phyloP scores from a whole-genome alignment of 2,113 vertebrate genomes.

The Cheirogaleus medius region DNA sequence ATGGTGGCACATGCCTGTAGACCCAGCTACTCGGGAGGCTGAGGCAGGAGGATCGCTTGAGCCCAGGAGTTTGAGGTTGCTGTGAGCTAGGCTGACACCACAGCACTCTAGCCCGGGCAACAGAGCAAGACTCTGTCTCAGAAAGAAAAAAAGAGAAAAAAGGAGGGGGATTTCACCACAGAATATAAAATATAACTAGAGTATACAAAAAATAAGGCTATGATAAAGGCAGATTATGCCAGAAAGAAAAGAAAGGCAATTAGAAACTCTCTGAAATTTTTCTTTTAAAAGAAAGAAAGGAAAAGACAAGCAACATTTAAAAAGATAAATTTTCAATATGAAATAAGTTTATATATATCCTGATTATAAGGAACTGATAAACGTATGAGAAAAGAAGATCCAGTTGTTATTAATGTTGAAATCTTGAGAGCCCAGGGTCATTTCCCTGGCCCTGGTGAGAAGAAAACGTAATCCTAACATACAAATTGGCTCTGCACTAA shows the following conservation, averaged over 20 bases:
- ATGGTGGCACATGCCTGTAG: too few species aligned
- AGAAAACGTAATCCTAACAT: conserved; percentile 52
- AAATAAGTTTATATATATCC: neutral
- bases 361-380: neutral
- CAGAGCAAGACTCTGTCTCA: too few species aligned
- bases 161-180: neutral
- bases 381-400: conserved; percentile 6
- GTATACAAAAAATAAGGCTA: neutral
- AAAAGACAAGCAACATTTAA: neutral
- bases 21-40: too few species aligned
- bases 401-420: neutral
- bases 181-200: conserved; percentile 16
- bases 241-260: neutral
- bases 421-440: conserved; percentile 24
- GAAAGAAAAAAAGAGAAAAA: too few species aligned
- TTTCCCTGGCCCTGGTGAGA: neutral
- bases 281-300: neutral
- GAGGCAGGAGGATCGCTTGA: too few species aligned
- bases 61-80: too few species aligned
- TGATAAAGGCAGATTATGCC: neutral
- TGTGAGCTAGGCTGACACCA: too few species aligned
- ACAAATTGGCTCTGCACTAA: conserved; percentile 48
- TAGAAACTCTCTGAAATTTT: neutral
- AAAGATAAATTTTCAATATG: neutral
- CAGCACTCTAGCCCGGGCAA: too few species aligned